These are phyloP conservation scores for Megatriorchis doriae DNA, from an alignment of 2,113 vertebrate genomes.

Conservation along the genomic window DNA sequence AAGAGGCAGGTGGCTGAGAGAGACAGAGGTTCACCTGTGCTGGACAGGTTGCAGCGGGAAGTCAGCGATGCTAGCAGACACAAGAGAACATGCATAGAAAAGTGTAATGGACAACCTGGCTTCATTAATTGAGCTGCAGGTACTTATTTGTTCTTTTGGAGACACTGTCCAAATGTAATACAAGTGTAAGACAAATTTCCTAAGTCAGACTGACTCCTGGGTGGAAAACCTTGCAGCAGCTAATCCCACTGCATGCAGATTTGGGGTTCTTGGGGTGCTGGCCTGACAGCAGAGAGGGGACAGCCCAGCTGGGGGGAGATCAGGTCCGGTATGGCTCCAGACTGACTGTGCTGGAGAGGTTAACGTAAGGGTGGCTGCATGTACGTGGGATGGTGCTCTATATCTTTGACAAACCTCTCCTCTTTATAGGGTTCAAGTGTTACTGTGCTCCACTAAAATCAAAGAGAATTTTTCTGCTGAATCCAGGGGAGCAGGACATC, in stretches of 20 bases:
- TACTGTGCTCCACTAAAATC: background rate
- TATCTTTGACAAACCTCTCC: too few species aligned
- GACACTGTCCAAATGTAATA: background rate
- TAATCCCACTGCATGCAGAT: rapidly evolving
- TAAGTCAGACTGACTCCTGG: background rate
- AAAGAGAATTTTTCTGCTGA: background rate
- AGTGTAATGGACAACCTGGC: background rate
- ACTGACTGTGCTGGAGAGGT: background rate
- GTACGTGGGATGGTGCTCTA: background rate
- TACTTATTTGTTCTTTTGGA: background rate
- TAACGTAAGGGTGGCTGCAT: rapidly evolving
- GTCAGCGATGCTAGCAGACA: too few species aligned
- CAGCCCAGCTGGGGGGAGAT: background rate
- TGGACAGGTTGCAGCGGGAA: background rate
- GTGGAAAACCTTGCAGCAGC: background rate
- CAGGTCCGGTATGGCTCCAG: rapidly evolving
- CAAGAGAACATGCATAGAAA: background rate
- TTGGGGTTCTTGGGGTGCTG: background rate
- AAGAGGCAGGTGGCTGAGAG: background rate
- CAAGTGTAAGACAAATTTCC: background rate
- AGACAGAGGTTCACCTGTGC: background rate
- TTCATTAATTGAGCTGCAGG: background rate
- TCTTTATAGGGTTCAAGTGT: background rate
- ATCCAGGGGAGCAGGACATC: background rate
- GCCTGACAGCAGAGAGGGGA: background rate